Evolutionary conservation across 92 coral and sea anemone genomes (phyloP).

Genomic region (Epizoanthus rinbou): DNA sequence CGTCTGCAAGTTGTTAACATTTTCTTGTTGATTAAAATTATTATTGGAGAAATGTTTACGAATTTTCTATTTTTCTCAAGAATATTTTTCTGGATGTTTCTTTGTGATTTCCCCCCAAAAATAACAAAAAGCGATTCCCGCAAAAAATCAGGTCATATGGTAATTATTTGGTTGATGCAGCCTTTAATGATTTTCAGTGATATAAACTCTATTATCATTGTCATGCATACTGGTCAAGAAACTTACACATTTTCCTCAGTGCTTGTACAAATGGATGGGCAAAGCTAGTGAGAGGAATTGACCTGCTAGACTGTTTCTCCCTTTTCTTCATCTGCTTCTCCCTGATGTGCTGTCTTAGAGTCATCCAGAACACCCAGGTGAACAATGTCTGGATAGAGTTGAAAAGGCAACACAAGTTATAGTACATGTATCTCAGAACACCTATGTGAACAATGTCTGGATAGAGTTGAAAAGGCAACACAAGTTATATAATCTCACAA

Average conservation of each 20-base stretch:
- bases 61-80: too few relatives aligned
- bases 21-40: too few relatives aligned
- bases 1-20: too few relatives aligned
- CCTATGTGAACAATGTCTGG: constrained; percentile 95
- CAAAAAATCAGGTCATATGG: too few relatives aligned
- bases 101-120: too few relatives aligned
- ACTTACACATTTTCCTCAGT: constrained; percentile 90
- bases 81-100: too few relatives aligned
- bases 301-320: constrained; percentile 60
- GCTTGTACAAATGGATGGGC: constrained; percentile 92
- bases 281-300: constrained; percentile 74
- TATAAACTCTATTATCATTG: too few relatives aligned
- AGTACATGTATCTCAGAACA: constrained; percentile 71
- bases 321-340: constrained; percentile 83
- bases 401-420: too few relatives aligned
- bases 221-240: neutral
- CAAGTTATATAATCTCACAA: constrained; percentile 50
- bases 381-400: constrained; percentile 73
- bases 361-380: constrained; percentile 98
- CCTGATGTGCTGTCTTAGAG: constrained; percentile 89
- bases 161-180: too few relatives aligned
- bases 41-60: too few relatives aligned
- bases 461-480: neutral
- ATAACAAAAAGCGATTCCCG: too few relatives aligned
- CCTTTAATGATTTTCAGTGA: too few relatives aligned